A percentile compares a stretch with the other conserved stretches of the same genome.
These are phyloP conservation scores for Leptocoma aspasia DNA, from an alignment of 2,113 vertebrate genomes.

Conservation along the genomic window DNA sequence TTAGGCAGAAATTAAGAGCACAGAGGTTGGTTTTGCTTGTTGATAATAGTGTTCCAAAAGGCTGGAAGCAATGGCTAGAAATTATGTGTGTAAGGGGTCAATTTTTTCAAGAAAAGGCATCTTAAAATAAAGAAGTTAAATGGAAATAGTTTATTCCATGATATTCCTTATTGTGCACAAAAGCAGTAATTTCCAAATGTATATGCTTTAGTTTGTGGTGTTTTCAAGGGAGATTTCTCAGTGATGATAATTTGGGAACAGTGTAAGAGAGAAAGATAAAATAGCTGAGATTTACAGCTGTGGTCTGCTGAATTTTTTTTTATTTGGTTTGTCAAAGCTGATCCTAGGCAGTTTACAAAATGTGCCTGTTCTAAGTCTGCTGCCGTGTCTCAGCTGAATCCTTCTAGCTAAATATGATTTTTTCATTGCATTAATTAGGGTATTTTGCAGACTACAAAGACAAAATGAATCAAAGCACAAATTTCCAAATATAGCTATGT, in stretches of 20 bases:
- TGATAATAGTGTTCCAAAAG: background rate
- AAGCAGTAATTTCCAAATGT: background rate
- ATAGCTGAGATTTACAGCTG: background rate
- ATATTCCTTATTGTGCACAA: background rate
- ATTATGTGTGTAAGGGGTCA: background rate
- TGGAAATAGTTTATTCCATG: background rate
- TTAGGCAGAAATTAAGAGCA: background rate
- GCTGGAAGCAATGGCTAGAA: background rate
- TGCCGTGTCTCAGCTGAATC: background rate
- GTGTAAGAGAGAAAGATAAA: background rate
- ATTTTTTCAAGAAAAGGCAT: background rate
- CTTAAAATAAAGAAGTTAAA: background rate
- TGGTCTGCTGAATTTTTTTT: background rate
- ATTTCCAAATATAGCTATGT: background rate
- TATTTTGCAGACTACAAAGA: background rate
- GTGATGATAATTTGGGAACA: background rate
- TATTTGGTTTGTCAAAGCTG: background rate
- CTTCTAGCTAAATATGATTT: background rate
- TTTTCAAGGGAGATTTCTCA: background rate
- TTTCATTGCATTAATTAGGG: background rate
- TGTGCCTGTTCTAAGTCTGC: background rate
- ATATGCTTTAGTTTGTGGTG: background rate
- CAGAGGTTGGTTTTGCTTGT: background rate
- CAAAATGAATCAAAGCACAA: background rate
- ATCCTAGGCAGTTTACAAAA: background rate